Evolutionary conservation across 2,113 vertebrate genomes (phyloP), one percentile per base, ranked within the genome.

Genomic region (Motacilla alba): DNA sequence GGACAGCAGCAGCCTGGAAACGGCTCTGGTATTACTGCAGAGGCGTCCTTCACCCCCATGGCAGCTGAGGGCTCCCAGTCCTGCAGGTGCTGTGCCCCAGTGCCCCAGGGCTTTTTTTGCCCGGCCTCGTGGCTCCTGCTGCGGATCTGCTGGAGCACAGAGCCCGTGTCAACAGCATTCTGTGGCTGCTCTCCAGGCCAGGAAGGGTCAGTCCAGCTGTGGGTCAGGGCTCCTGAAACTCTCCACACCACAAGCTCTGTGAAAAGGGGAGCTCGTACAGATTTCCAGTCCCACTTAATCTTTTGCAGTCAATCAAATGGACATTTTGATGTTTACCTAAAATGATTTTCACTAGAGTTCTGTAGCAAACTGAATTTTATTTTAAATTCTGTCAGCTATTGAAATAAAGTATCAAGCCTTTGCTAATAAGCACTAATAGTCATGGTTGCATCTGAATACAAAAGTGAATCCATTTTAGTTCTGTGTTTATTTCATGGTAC

Each of bases 101-200:
- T 50, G 11, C 13, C 6, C 3, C 10, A 0, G 14, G 23, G 37
- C 26, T 47, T 11, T 18, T 20, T 30, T 24, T 1, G 2, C 22
- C 17, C 0, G 0, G 33, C 11, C 15, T 30, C 0, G 0, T 55
- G 66, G 27, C n/a, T 76, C 33, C 63, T 50, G 46, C 15, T 11
- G 17, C 1, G 0, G 44, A 19, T 41, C 49, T 73, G 52, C 43
- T 3, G 2, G 31, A 58, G 49, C 39, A 13, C 9, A 16, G 24
- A 49, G 41, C 50, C 30, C 1, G 0, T 3, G 1, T 19, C 22
- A 21, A 28, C n/a, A 64, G 41, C 43, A 33, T 47, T 66, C 22
- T 37, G 23, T 43, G 43, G 27, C 56, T 12, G 13, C 24, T 58
- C 5, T 41, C 17, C 9, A 2, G 11, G 55, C 49, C 10, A 24